Evolutionary conservation across 2,888 invertebrate genomes (phyloP), one percentile per base, ranked within the genome.

Genomic region (Ptychoptera contaminata): DNA sequence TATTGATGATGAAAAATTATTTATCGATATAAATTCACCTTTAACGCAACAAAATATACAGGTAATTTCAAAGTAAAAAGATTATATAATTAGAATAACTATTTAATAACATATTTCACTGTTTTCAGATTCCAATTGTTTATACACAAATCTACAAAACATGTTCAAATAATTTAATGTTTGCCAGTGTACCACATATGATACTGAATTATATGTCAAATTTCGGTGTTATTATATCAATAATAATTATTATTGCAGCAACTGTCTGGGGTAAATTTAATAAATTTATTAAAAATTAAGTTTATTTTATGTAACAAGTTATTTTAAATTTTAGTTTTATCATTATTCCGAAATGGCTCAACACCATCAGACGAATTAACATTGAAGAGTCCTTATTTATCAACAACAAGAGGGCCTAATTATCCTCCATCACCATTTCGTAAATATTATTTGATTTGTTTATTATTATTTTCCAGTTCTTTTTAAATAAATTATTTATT

Each of bases 1-100:
- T 23, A 23, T 23, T 46, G 42, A 55, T 43, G 60, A 64, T 50
- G 57, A 58, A 47, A 55, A 61, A 44, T 51, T 61, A 45, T 63
- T 56, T 52, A 54, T 63, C 40, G 51, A 57, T 47, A 54, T 66
- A 36, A 50, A 56, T 44, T 66, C 65, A 43, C 62, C 64, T 46
- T 54, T 61, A 51, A 66, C 65, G 37, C 54, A 58, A 49, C 65
- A 66, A 52, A 56, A 54, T 49, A 56, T 65, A 49, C 53, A 62
- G 58, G 63, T 64, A 54, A n/a, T 6, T 34, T 6, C 11, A 34
- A 8, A 34, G 6, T 34, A 6, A 8, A 34, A 34, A n/a, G 2
- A 34, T 10, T 2, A 34, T n/a, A n/a, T n/a, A 10, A 31, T 31
- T 34, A 23, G 7, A 23, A 23, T 7, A 5, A 7, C 3, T 23